Base-by-base conservation (phyloP, 2,888 invertebrate species). In the Beris morrisii region DNA sequence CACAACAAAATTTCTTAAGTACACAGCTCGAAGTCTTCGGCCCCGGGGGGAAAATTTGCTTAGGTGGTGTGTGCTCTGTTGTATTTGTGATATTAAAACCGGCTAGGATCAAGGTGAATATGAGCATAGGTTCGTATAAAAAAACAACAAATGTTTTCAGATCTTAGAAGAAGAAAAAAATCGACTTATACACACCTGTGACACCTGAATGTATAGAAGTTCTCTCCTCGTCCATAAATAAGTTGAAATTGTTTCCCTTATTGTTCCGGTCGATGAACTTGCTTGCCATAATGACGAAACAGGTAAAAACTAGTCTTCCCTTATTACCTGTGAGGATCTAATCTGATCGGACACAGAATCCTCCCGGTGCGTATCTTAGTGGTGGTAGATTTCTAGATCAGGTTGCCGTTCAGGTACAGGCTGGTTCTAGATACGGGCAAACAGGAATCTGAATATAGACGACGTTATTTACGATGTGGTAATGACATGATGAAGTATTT, bases 171-270 rank as follows among this genome's bases (percentile, higher is more conserved):
- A 61, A 50, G 5, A 58, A 46, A 46, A 59, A 48, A 46, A 59
- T 59, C 61, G 38, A 38, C 38, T 38, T 38, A 43, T 38, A 61
- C 61, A 61, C 61, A 61, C 61, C 61, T 61, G 61, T 61, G 61
- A 61, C 61, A 61, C 61, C 61, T 61, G 61, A 50, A 61, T 52
- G 61, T 38, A 38, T 38, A 38, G 52, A 50, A 61, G 50, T 44
- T 61, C 38, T 15, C 15, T 15, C 50, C 38, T 61, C 13, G 5
- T 50, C 32, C 32, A 38, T 15, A 50, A 50, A 38, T 9, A 5
- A 61, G 61, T 50, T 52, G 38, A 61, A 61, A 61, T 50, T 61
- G 50, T 52, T 61, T 61, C 52, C 61, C 52, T 61, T 61, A 61
- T 61, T 61, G 50, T 38, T 50, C 38, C 61, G 61, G 61, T 61